Conservation (phyloP, 2,797 vertebrate species). For the Corythornis leucogaster region DNA sequence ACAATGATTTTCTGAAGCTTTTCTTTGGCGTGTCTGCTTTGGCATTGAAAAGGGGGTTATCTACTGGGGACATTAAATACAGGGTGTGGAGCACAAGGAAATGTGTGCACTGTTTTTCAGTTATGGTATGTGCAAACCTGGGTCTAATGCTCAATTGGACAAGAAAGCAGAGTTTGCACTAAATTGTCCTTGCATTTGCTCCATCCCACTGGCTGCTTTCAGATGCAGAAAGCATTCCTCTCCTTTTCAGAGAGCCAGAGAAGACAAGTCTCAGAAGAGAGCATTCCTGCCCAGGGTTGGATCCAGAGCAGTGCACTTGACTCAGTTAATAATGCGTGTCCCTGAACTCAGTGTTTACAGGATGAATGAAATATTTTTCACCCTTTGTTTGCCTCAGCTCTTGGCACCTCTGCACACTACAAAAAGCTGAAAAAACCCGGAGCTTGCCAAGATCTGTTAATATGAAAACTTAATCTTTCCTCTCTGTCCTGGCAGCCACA, state of each 20-base stretch:
- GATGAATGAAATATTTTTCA: conserved; percentile 46
- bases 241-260: conserved; percentile 13
- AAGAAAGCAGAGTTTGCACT: conserved; percentile 6
- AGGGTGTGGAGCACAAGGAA: not conserved
- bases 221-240: conserved; percentile 31
- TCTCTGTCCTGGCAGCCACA: not conserved
- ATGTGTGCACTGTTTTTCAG: not conserved
- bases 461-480: conserved; percentile 1
- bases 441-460: conserved; percentile 31
- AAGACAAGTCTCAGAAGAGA: conserved; percentile 31
- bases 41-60: not conserved
- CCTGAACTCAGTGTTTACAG: conserved; percentile 39
- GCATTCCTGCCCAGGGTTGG: conserved; percentile 42
- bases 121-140: conserved; percentile 5
- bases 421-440: conserved; percentile 36
- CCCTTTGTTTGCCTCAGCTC: conserved; percentile 51
- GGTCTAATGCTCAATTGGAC: conserved; percentile 7
- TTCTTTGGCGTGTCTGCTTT: not conserved
- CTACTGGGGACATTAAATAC: not conserved
- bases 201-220: conserved; percentile 35
- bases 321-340: conserved; percentile 11
- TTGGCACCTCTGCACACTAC: conserved; percentile 41
- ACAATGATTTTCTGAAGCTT: not conserved
- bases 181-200: conserved; percentile 33
- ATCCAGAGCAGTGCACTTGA: conserved; percentile 24